Base-by-base conservation (phyloP, 2,113 vertebrate species). In the Forbesichthys agassizii region DNA sequence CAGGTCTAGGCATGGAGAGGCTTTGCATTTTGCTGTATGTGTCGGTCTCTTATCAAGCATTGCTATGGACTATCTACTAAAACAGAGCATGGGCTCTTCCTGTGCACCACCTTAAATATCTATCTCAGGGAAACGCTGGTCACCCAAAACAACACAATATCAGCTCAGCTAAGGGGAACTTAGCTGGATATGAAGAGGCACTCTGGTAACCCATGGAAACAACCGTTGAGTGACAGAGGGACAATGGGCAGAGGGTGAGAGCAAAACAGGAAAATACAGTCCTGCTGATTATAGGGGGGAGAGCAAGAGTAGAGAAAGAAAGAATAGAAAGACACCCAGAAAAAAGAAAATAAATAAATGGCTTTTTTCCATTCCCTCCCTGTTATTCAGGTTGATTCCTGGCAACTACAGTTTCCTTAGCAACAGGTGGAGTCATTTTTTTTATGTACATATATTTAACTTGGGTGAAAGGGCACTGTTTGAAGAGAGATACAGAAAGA, bases 161-260 rank as follows among this genome's bases (percentile, higher is more conserved):
- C 73, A 75, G 36, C 12, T 61, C 13, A 64, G 69, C 59, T 36
- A 54, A 73, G 70, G 67, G 13, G 16, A 61, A 33, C 4, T 49
- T 42, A 55, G 62, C 55, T 60, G 4, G 14, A 14, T 18, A 11
- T 65, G 11, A 33, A 65, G 3, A 55, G 33, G 64, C 56, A 79
- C 62, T 67, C 65, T 71, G 55, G 46, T 68, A 64, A 16, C 46
- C 71, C 48, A 62, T 68, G 69, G 55, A 55, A 82, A 77, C 66
- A 10, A 57, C 71, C 62, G 77, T 4, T 75, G 80, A 87, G 48
- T 81, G 80, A 86, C 53, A 0, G n/a, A 61, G 46, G 61, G 51
- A 88, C 80, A 87, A 84, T 83, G 68, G 73, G 57, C 55, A 74
- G 58, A 86, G 80, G 77, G 77, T 66, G 79, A 75, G 66, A 55